Conservation (phyloP, 2,888 invertebrate species). For the Brenthis ino region DNA sequence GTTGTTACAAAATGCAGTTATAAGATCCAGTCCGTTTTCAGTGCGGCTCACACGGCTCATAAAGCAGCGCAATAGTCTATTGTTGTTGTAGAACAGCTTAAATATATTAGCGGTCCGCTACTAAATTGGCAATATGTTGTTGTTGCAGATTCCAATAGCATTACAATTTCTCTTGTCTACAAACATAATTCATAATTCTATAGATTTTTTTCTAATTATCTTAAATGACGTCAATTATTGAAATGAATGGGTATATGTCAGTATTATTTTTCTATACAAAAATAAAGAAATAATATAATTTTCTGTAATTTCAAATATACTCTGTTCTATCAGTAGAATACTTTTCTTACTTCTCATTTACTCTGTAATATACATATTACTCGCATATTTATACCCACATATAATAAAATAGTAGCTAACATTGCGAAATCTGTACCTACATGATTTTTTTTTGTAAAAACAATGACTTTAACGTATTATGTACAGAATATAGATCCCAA, state of each 20-base stretch:
- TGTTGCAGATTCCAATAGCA: conserved; percentile 34
- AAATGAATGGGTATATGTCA: neutral
- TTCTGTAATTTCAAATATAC: too few species aligned
- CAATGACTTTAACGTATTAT: too few species aligned
- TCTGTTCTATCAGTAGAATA: neutral
- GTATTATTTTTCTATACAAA: too few species aligned
- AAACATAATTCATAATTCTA: neutral
- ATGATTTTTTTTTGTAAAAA: too few species aligned
- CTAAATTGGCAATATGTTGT: conserved; percentile 37
- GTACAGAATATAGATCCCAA: too few species aligned
- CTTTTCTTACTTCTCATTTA: too few species aligned
- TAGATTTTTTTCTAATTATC: too few species aligned
- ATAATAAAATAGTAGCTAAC: too few species aligned
- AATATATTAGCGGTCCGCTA: conserved; percentile 37
- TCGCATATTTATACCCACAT: too few species aligned
- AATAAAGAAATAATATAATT: too few species aligned
- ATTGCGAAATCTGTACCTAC: too few species aligned
- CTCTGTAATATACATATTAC: too few species aligned
- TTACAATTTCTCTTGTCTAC: conserved; percentile 17
- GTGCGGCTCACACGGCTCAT: conserved; percentile 28
- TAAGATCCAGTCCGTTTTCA: conserved; percentile 31
- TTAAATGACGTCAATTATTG: neutral
- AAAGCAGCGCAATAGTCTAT: conserved; percentile 33
- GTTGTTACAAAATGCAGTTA: conserved; percentile 29
- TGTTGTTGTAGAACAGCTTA: conserved; percentile 32